Evolutionary conservation across 1,140 invertebrate genomes (phyloP).

Genomic region (Eupeodes corollae): DNA sequence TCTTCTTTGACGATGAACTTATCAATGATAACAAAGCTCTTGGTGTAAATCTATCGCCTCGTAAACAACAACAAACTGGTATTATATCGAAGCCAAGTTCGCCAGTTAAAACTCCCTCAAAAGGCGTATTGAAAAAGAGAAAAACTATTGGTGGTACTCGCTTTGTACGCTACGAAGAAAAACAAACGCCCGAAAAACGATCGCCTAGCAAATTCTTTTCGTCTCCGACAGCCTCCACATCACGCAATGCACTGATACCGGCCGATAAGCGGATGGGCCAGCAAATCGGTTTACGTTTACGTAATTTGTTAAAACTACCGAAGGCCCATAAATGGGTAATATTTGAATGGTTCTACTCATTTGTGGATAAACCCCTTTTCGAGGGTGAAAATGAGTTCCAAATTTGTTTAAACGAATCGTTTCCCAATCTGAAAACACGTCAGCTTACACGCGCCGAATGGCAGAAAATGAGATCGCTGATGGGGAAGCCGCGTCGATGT

Average conservation of each 20-base stretch:
- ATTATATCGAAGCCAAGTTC: conserved; percentile 37
- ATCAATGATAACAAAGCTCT: conserved; percentile 66
- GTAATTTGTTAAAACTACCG: conserved; percentile 94
- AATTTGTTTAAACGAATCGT: conserved; percentile 86
- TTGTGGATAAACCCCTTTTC: conserved; percentile 90
- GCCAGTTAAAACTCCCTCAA: conserved; percentile 36
- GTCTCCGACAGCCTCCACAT: conserved; percentile 1
- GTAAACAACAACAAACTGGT: conserved; percentile 24
- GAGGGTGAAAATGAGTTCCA: conserved; percentile 95
- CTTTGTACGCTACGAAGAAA: conserved; percentile 28
- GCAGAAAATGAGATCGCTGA: conserved; percentile 87
- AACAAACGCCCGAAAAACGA: conserved; percentile 34
- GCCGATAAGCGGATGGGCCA: conserved; percentile 55
- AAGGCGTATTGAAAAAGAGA: conserved; percentile 43
- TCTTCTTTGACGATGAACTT: conserved; percentile 86
- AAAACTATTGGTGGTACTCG: conserved; percentile 25
- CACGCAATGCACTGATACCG: conserved; percentile 6
- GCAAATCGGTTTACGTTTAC: conserved; percentile 75
- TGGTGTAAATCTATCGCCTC: conserved; percentile 42
- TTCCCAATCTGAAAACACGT: conserved; percentile 81
- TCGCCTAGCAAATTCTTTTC: conserved; percentile 4
- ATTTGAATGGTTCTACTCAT: conserved; percentile 99
- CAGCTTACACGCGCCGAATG: conserved; percentile 85
- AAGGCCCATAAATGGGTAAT: conserved; percentile 99
- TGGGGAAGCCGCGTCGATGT: conserved; percentile 93